Evolutionary conservation across 2,888 invertebrate genomes (phyloP).

Genomic region (Sphinx pinastri): DNA sequence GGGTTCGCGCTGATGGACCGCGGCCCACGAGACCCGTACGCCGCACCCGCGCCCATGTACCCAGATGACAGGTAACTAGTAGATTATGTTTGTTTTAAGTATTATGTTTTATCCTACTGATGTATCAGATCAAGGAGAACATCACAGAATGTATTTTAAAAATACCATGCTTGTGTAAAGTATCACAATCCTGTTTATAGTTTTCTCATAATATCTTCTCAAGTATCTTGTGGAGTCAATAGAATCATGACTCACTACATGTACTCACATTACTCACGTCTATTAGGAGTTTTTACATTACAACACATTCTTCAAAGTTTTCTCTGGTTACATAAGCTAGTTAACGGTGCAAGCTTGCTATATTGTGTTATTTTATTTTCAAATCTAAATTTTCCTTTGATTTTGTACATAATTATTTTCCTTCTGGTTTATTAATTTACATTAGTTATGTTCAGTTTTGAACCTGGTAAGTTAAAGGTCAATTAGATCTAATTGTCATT

Average conservation of each 20-base stretch:
- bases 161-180: not conserved
- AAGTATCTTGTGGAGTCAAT: not conserved
- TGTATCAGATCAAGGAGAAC: too few species aligned
- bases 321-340: not conserved
- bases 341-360: not conserved
- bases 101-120: too few species aligned
- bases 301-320: not conserved
- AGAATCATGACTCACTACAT: not conserved
- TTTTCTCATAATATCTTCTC: too few species aligned
- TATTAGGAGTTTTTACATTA: not conserved
- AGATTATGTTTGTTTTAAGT: not conserved
- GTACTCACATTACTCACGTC: not conserved
- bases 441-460: too few species aligned
- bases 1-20: slow-evolving; percentile 75
- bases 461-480: too few species aligned
- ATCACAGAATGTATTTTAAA: not conserved
- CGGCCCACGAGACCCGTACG: slow-evolving; percentile 61
- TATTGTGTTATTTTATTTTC: too few species aligned
- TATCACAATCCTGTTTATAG: too few species aligned
- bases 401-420: too few species aligned
- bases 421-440: too few species aligned
- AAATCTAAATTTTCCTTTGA: too few species aligned
- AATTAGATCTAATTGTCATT: too few species aligned
- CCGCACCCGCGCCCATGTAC: slow-evolving; percentile 59
- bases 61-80: slow-evolving; percentile 34